Evolutionary conservation across 1,140 invertebrate species (phyloP), one percentile per base, ranked within the genome.

Genomic region (Vollenhovia emeryi): DNA sequence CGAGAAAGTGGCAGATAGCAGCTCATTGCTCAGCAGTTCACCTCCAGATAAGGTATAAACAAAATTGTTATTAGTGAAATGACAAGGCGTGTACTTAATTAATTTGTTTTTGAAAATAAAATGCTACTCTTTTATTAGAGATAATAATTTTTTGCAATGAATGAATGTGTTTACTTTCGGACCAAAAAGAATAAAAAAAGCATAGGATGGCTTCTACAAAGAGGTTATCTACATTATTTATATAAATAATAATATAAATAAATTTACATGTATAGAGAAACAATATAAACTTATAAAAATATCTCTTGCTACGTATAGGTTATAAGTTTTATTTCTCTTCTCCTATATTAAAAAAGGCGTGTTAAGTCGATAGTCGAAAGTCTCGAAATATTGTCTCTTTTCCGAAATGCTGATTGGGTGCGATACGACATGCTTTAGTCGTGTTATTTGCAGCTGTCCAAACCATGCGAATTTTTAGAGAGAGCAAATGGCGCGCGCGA

Each of bases 41-140:
- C 30, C 27, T 3, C n/a, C 48, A 6, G 87, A 89, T 36, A 89
- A 60, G 87, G 88, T 89, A 75, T 74, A 24, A 36, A 36, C 6
- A 66, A 76, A 64, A 48, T 66, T 78, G 21, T 66, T 78, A 48
- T 68, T 66, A 24, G 9, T 3, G 9, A 45, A 45, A 68, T 43
- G 9, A 68, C 40, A 66, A 15, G 1, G 9, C 13, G 2, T 48
- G n/a, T 82, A n/a, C 30, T 21, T n/a, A 64, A 11, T 43, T 43
- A 57, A 59, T 57, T 43, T 57, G 13, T 3, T 50, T 43, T 36
- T 73, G 7, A 73, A 71, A 71, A 36, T 73, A 8, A 55, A 5
- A 40, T 33, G 0, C 21, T 40, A 18, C 2, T 71, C 11, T 40
- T 36, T 40, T 11, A 3, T 6, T 21, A 52, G 0, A 52, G 7